Evolutionary conservation across 1,140 invertebrate species (phyloP).

Genomic region (Stratiolaelaps scimitus): DNA sequence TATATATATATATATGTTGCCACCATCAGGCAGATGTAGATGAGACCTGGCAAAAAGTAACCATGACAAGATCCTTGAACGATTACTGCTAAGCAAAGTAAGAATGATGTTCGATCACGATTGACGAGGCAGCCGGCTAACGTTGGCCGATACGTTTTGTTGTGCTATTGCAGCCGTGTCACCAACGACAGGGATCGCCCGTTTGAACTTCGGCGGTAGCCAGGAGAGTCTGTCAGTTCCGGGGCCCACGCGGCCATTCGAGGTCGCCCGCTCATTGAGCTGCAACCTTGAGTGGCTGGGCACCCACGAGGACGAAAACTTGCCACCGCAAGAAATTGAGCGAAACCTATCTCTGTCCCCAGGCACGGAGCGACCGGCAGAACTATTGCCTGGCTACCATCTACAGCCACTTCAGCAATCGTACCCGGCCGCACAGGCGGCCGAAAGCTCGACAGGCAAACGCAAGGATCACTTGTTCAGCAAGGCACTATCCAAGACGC

Average conservation of each 20-base stretch:
- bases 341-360: neutral
- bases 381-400: neutral
- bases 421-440: neutral
- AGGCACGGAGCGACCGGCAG: neutral
- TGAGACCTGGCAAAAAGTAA: no score
- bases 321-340: slow-evolving; percentile 16
- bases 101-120: no score
- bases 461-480: neutral
- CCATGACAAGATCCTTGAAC: no score
- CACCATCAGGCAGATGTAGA: no score
- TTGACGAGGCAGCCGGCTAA: no score
- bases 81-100: no score
- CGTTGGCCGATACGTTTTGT: no score
- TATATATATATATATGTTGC: no score
- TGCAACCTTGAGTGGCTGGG: slow-evolving; percentile 21
- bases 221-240: slow-evolving; percentile 21
- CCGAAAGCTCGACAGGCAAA: neutral
- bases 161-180: slow-evolving; percentile 5
- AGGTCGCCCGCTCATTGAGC: slow-evolving; percentile 16
- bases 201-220: slow-evolving; percentile 25
- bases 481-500: neutral
- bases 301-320: slow-evolving; percentile 25
- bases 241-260: slow-evolving; percentile 17
- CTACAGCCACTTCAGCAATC: neutral
- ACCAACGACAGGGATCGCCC: slow-evolving; percentile 24